Evolutionary conservation across 2,797 vertebrate genomes (phyloP), one percentile per base, ranked within the genome.

Genomic region (Sebastes oblongus): DNA sequence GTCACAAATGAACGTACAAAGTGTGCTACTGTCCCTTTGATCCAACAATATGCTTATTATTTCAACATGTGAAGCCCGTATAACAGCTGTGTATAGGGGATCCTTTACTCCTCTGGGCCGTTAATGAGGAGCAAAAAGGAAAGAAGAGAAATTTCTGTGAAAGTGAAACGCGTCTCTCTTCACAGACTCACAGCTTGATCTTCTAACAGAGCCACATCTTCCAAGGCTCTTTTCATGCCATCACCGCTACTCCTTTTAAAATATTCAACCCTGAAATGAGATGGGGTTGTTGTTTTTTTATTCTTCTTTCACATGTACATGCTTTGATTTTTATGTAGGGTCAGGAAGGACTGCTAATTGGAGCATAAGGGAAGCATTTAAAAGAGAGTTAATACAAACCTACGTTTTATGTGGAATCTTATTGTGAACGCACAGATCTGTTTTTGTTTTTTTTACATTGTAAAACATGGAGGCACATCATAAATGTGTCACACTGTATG

Each of bases 211-310:
- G 65, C n/a, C 42, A 27, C 18, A 86, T 84, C 81, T 86, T 82
- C 79, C 50, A 64, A 61, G 55, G 29, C 62, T 78, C 71, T 82
- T 84, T 66, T 84, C 46, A 88, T 82, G 81, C 66, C 70, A 42
- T 69, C 75, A 52, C 56, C 6, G 4, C 78, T 76, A 46, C 25
- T 81, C 29, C 22, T 68, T 76, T 69, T 29, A 36, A 69, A 60
- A 66, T 29, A 79, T 74, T 73, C 50, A 72, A 24, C 60, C 18
- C 42, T 77, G 70, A 65, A 73, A 85, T 73, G 5, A 65, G 34
- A 69, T 65, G 3, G 4, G 12, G 39, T 14, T 22, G 13, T 24
- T 62, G 3, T 27, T 9, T 52, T 72, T 70, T 32, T 27, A 16
- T 58, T 54, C 25, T 42, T 61, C n/a, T 61, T 71, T 67, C n/a